These are phyloP conservation scores for Sialia sialis DNA, from an alignment of 2,113 vertebrate species.

Conservation along the genomic window DNA sequence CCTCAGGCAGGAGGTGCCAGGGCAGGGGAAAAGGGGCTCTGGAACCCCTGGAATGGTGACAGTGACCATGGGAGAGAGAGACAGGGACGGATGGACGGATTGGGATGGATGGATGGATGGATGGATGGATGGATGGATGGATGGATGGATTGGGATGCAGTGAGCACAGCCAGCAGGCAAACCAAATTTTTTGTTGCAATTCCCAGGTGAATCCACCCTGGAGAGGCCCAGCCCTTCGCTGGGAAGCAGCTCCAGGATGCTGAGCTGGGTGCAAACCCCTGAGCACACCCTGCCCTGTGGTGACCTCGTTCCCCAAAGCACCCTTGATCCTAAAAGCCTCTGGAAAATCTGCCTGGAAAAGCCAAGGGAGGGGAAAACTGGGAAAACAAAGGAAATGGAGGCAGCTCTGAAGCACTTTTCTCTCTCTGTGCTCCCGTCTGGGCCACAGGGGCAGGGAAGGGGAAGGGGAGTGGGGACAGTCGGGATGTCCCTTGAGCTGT, in stretches of 20 bases:
- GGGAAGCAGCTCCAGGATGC: not conserved
- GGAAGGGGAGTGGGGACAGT: accelerated
- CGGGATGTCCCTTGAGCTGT: not conserved
- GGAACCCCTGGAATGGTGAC: accelerated
- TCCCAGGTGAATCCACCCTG: not conserved
- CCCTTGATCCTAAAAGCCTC: conserved; percentile 52
- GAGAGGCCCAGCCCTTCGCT: accelerated
- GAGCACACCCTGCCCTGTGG: not conserved
- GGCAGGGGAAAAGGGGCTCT: not conserved
- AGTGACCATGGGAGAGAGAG: not conserved
- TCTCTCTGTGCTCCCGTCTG: not conserved
- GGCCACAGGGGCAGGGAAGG: not conserved
- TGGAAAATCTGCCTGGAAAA: conserved; percentile 54
- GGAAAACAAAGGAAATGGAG: not conserved
- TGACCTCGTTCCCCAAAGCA: not conserved
- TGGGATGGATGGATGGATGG: not conserved
- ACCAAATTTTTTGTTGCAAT: not conserved
- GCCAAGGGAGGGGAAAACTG: not conserved
- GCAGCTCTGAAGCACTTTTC: conserved; percentile 31
- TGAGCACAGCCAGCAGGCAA: not conserved
- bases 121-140: too few relatives aligned
- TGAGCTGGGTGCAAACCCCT: not conserved
- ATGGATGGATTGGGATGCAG: not conserved
- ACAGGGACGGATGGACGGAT: not conserved
- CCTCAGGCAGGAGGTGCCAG: accelerated